Base-by-base conservation (phyloP, 2,888 invertebrate species). In the Drosophila neotestacea region DNA sequence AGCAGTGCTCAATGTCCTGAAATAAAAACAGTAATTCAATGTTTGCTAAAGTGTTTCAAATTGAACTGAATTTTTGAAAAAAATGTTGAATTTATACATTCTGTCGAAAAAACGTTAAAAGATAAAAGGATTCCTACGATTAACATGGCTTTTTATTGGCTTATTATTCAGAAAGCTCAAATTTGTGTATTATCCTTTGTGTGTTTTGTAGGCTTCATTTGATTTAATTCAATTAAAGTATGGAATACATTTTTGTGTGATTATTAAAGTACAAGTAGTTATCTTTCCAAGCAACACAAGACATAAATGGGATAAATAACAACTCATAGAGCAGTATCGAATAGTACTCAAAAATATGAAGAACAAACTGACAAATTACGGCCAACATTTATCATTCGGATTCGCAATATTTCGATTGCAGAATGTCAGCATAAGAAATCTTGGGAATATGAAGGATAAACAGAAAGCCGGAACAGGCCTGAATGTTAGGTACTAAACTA, bases 1-100 rank as follows among this genome's bases (percentile, higher is more conserved):
- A 99, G 93, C 99, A 99, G 93, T 99, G 98, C 93, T 99, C 98
- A 93, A 98, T 97, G 94, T 97, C 97, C 97, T 98, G 58, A 22
- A 22, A 22, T 22, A 2, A 22, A 22, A 22, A 22, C 22, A 22
- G 1, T 22, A 22, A 22, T 22, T 22, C 22, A 22, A 22, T n/a
- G 6, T 22, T 27, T 34, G 42, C 30, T 39, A 4, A 42, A 3
- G 2, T 22, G 27, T 11, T 27, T 27, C 4, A 2, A 5, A 4
- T 42, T 27, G 1, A 27, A 27, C 6, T 42, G 0, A 2, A 42
- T 42, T 42, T 22, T 22, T 22, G 3, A 22, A 22, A 22, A 22
- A 3, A 22, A 22, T 22, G 2, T 3, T 3, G 22, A 22, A 22
- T 22, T 22, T 22, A 22, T 22, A 22, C 22, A 22, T 22, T 22